Conservation (phyloP, 1,140 invertebrate species). For the Drosophila novamexicana region DNA sequence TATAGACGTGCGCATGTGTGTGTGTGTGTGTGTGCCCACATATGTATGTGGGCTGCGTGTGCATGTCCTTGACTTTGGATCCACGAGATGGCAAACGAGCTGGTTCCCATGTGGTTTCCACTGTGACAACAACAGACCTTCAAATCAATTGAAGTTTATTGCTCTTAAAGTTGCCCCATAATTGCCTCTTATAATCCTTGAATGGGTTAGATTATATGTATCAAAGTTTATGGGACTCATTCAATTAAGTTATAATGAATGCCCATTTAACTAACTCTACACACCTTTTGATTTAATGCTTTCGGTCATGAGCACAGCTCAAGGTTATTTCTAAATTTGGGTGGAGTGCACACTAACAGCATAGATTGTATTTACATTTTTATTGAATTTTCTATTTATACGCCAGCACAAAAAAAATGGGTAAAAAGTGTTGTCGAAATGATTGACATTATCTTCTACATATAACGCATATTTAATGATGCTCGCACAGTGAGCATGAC, state of each 20-base stretch:
- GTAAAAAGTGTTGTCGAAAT: background rate
- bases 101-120: slow-evolving; percentile 1
- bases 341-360: background rate
- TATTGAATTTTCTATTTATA: slow-evolving; percentile 3
- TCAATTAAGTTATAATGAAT: slow-evolving; percentile 5
- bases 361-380: background rate
- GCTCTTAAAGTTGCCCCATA: slow-evolving; percentile 9
- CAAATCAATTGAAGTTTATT: slow-evolving; percentile 18
- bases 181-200: background rate
- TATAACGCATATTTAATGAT: background rate
- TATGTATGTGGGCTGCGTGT: background rate
- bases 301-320: background rate
- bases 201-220: background rate
- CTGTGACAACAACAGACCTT: background rate
- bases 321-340: background rate
- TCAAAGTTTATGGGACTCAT: background rate
- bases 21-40: background rate
- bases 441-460: slow-evolving; percentile 1
- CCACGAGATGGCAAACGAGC: slow-evolving; percentile 1
- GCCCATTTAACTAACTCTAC: background rate
- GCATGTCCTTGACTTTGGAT: slow-evolving; percentile 15
- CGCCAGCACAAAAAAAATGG: background rate
- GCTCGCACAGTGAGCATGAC: background rate
- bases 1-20: slow-evolving; percentile 9
- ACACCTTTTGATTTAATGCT: background rate